Evolutionary conservation across 2,797 vertebrate genomes (phyloP), one percentile per base, ranked within the genome.

Genomic region (Erithacus rubecula): DNA sequence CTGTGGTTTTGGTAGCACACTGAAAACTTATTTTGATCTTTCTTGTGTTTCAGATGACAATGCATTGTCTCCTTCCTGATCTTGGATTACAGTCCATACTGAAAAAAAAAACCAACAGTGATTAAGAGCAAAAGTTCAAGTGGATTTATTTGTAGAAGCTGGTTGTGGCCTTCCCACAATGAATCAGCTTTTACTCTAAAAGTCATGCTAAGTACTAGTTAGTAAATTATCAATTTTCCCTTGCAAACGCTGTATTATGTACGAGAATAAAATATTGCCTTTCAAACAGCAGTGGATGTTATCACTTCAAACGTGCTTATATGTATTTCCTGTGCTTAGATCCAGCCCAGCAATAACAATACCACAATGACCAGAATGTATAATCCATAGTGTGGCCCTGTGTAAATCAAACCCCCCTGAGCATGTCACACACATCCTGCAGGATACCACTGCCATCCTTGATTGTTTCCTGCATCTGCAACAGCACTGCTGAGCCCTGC

Each of bases 361-460:
- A 92, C 95, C 96, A 91, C 94, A 96, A 91, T 89, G 93, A 95
- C 95, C 93, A 97, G 93, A 65, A 93, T 9, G 70, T 89, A 95
- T 79, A 83, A 90, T 95, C 95, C 91, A 95, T 95, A 96, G 60
- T 43, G 75, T 51, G 80, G 65, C 46, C 63, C 83, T 67, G 87
- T 87, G 67, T 96, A 96, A 96, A 96, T 96, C 94, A 94, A 46
- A 89, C n/a, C 65, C 24, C n/a, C 12, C 93, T 2, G 39, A 93
- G 86, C 3, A 18, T 58, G 87, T 76, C 62, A 52, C 96, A 95
- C 89, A 97, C 96, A 97, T 97, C 97, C 96, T 97, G 96, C 94
- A 97, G 96, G 97, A 97, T 97, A 96, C 97, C 96, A 80, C 96
- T 87, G 90, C 83, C 90, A 67, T 26, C 82, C 93, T 97, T 16